Evolutionary conservation across 2,113 vertebrate species (phyloP), one percentile per base, ranked within the genome.

Genomic region (Thunnus thynnus): DNA sequence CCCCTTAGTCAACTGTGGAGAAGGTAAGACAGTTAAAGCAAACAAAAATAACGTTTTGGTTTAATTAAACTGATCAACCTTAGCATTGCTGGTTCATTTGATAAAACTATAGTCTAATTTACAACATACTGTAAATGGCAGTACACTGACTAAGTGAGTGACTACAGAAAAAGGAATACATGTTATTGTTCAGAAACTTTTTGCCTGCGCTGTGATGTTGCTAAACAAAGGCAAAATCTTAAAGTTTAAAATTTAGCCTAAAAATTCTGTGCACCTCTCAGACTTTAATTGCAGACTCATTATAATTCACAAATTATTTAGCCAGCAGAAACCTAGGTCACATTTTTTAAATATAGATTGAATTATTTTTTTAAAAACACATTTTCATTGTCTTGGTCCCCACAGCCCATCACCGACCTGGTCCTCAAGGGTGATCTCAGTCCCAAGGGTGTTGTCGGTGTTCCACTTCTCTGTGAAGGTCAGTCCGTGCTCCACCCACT

Each of bases 381-480:
- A 27, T 56, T 52, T 52, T 8, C 3, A 20, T 51, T 20, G 20
- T 46, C 17, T 14, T 27, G 3, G 5, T 16, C 22, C 1, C 13
- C 2, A 22, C 25, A 6, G 1, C 14, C 47, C 1, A 4, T 64
- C 67, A 80, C 78, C 13, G 2, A 90, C 92, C 91, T 86, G 93
- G 62, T 89, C 88, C 48, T 99, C 97, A 32, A 99, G 76, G 12
- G 97, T 97, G 84, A 99, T 97, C 94, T 99, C 98, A 0, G 98
- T 99, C 67, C 97, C 97, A 13, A 99, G 92, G 0, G 97, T 99
- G 92, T 99, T 99, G 91, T 99, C 98, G 0, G 98, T 99, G 94
- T 99, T 99, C 98, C 98, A 99, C 84, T 98, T 99, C 71, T 99
- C 98, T 5, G 96, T 99, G 86, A 99, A 98, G 8, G 97, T 98